Evolutionary conservation across 2,888 invertebrate species (phyloP).

Genomic region (Heliconius sara): DNA sequence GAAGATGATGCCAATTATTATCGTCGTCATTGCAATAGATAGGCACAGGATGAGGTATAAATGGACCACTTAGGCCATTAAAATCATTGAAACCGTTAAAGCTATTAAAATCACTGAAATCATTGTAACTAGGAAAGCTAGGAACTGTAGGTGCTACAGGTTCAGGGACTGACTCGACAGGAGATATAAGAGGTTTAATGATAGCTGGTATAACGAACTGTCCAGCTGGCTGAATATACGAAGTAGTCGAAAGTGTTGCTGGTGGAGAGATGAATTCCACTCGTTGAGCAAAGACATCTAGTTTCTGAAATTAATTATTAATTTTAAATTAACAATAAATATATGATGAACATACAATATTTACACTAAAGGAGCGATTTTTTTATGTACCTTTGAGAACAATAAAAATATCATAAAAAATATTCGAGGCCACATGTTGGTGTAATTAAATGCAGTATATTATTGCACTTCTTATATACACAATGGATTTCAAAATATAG

Average conservation of each 20-base stretch:
- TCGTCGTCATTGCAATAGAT: constrained; percentile 58
- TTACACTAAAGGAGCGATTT: not conserved
- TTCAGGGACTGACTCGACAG: constrained; percentile 41
- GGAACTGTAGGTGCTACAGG: constrained; percentile 41
- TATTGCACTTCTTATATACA: constrained; percentile 64
- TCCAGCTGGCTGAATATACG: constrained; percentile 51
- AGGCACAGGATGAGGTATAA: constrained; percentile 49
- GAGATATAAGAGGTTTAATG: constrained; percentile 56
- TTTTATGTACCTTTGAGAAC: constrained; percentile 4
- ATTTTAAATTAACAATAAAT: constrained; percentile 16
- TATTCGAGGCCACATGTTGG: constrained; percentile 61
- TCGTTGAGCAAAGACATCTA: constrained; percentile 44
- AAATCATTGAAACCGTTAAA: constrained; percentile 5
- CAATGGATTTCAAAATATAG: constrained; percentile 65
- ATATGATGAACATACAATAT: constrained; percentile 17
- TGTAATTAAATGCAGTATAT: constrained; percentile 56
- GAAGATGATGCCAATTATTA: constrained; percentile 53
- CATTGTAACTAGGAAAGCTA: constrained; percentile 37
- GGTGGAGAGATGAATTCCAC: constrained; percentile 46
- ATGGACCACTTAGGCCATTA: constrained; percentile 18
- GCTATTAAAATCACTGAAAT: constrained; percentile 8
- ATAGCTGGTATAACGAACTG: constrained; percentile 64
- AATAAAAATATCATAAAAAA: constrained; percentile 45
- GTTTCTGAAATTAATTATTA: constrained; percentile 46
- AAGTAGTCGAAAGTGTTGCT: constrained; percentile 42